Base-by-base conservation (phyloP, 2,888 invertebrate species). In the Leucania comma region DNA sequence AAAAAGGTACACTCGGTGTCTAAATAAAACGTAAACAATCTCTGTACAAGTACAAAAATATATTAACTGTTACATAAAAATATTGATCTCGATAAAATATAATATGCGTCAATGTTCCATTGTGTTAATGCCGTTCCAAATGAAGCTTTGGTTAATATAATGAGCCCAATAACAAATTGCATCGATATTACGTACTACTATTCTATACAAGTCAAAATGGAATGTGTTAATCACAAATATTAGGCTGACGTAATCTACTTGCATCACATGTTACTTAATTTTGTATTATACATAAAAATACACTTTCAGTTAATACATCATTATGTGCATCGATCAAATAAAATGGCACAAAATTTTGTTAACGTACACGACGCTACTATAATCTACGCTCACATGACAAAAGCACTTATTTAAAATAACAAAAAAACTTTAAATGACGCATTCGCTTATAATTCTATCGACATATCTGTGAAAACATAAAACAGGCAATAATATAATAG, bases 291-390 rank as follows among this genome's bases (percentile, higher is more conserved):
- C 73, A 70, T 72, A 60, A 70, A 72, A 78, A 84, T 72, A 84
- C 63, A 58, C 66, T 78, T 77, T 70, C 72, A 53, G 68, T 75
- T 70, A 82, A 79, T 84, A 83, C 85, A 89, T 85, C 87, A 89
- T 83, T 83, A 88, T 86, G 89, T 90, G 91, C 92, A 88, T 86
- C 84, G 81, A 89, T 90, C 88, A 90, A 90, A 89, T 88, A 89
- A 90, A 92, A 95, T 95, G 95, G 95, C 95, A 95, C 95, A 88
- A 81, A 92, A 90, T 92, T 94, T 94, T 93, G 93, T 94, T 92
- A 88, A 88, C 81, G 84, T 87, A 84, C 85, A 86, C 82, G 83
- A 85, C 82, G 81, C 85, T 70, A 81, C 83, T 81, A 75, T 79
- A 73, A 75, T 66, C 80, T 83, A 87, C 75, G 70, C 72, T 72